Conservation (phyloP, 2,888 invertebrate species). For the Xanthia icteritia region DNA sequence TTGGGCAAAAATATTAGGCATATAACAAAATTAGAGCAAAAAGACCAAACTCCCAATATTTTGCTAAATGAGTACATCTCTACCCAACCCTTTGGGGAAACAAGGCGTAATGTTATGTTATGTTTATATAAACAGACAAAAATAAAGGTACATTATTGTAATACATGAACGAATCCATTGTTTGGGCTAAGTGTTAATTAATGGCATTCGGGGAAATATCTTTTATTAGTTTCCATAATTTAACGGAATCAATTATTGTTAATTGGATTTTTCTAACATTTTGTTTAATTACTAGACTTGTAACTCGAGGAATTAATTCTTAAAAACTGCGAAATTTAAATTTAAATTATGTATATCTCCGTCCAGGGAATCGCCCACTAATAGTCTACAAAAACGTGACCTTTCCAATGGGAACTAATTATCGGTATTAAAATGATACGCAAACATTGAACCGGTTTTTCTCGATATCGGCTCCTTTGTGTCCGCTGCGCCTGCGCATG, state of each 20-base stretch:
- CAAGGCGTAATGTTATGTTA: too few species aligned
- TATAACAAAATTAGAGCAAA: background rate
- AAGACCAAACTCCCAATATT: background rate
- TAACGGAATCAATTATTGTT: background rate
- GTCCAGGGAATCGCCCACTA: background rate
- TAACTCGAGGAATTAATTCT: background rate
- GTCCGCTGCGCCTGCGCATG: slow-evolving; percentile 13
- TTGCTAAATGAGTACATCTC: background rate
- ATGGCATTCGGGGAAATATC: too few species aligned
- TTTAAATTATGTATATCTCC: background rate
- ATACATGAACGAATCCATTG: background rate
- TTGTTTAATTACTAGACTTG: background rate
- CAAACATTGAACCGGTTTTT: slow-evolving; percentile 56
- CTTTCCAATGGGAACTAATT: slow-evolving; percentile 56
- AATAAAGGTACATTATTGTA: background rate
- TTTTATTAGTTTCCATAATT: too few species aligned
- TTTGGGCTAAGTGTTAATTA: background rate
- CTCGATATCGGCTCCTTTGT: slow-evolving; percentile 46
- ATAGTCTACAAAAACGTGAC: slow-evolving; percentile 39
- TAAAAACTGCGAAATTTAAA: background rate
- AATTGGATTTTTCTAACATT: background rate
- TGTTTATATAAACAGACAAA: too few species aligned
- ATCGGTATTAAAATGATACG: slow-evolving; percentile 34
- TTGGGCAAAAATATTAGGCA: background rate
- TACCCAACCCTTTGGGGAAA: too few species aligned